Conservation (phyloP, 2,797 vertebrate genomes). For the Trichosurus vulpecula region DNA sequence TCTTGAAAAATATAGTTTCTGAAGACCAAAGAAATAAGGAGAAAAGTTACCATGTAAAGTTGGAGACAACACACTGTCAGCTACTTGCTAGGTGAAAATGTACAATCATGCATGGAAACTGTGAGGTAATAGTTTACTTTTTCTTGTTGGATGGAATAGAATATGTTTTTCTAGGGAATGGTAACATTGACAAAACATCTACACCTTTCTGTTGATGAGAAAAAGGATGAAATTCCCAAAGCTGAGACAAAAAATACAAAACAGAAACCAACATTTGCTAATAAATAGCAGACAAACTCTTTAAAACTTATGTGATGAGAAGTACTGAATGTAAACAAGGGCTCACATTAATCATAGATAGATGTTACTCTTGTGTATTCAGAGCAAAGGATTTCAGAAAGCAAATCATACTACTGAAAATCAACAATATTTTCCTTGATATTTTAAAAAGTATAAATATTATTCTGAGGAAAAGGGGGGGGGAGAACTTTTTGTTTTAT, state of each 20-base stretch:
- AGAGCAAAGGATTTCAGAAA: background rate
- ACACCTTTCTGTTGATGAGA: background rate
- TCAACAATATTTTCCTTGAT: background rate
- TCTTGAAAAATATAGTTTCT: slow-evolving; percentile 36
- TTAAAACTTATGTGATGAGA: fast-evolving
- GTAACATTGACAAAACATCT: background rate
- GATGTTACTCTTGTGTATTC: background rate
- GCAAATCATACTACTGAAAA: background rate
- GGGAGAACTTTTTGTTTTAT: background rate
- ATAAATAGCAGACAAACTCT: fast-evolving
- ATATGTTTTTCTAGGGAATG: background rate
- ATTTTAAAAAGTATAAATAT: background rate
- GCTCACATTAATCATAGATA: background rate
- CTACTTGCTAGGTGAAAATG: slow-evolving; percentile 14
- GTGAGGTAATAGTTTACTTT: background rate
- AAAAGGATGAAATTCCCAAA: background rate
- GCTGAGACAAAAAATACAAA: background rate
- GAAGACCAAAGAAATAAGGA: slow-evolving; percentile 44
- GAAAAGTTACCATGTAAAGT: slow-evolving; percentile 10
- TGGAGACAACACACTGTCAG: slow-evolving; percentile 8
- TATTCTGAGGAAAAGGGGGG: background rate
- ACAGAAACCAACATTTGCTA: background rate
- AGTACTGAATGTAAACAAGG: background rate
- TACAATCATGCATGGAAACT: background rate
- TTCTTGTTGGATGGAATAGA: background rate